A percentile compares a stretch with the other conserved stretches of the same genome.
These are phyloP conservation scores for Psettodes erumei DNA, from an alignment of 2,113 vertebrate genomes.

Conservation along the genomic window DNA sequence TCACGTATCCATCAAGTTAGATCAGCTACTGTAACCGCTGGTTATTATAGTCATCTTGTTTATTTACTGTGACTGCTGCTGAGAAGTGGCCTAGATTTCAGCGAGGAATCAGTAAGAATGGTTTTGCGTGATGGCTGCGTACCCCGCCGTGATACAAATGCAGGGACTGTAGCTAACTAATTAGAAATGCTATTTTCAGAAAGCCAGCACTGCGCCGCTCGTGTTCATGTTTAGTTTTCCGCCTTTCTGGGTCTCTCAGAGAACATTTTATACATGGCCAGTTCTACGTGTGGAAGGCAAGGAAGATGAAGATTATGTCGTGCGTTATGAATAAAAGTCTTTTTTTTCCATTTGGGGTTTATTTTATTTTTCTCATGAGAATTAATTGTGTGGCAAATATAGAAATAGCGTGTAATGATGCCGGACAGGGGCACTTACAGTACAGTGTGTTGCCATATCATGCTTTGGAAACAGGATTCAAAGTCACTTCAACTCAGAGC, in stretches of 20 bases:
- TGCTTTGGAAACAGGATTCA: not conserved
- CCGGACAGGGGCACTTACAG: not conserved
- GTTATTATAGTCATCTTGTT: constrained; percentile 29
- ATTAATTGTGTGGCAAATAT: not conserved
- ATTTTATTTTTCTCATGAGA: not conserved
- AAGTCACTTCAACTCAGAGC: not conserved
- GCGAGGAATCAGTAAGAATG: constrained; percentile 38
- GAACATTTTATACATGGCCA: constrained; percentile 57
- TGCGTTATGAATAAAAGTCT: constrained; percentile 52
- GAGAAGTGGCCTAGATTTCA: constrained; percentile 47
- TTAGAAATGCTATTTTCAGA: constrained; percentile 63
- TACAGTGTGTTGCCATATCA: not conserved
- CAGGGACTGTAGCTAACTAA: constrained; percentile 49
- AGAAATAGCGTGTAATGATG: not conserved
- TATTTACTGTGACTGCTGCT: constrained; percentile 48
- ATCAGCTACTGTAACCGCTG: not conserved
- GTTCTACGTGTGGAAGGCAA: constrained; percentile 40
- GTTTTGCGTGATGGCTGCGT: constrained; percentile 43
- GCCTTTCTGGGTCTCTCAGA: constrained; percentile 45
- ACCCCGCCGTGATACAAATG: constrained; percentile 34
- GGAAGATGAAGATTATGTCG: constrained; percentile 20
- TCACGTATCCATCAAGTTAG: constrained; percentile 22
- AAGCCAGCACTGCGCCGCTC: constrained; percentile 25
- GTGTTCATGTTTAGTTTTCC: constrained; percentile 55
- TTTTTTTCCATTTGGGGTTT: constrained; percentile 29